Evolutionary conservation across 2,888 invertebrate species (phyloP), one percentile per base, ranked within the genome.

Genomic region (Dasypogon diadema): DNA sequence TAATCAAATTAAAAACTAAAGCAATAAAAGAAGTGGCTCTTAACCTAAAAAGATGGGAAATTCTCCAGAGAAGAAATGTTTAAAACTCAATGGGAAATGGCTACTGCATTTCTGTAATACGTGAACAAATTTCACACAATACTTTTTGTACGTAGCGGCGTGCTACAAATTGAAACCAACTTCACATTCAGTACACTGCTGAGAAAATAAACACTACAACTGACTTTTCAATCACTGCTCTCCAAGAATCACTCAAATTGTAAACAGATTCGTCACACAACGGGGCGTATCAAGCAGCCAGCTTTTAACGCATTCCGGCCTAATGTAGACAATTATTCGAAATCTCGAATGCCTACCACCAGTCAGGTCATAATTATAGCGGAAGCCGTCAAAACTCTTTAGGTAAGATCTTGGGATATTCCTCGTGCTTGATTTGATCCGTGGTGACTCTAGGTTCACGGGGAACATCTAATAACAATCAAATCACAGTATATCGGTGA

Each of bases 401-500:
- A 4, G 18, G n/a, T 42, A 42, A 42, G 42, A 42, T 42, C 42
- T 12, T 12, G 18, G 21, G 37, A 21, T 37, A 60, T 18, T 60
- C 60, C 10, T 21, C 60, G 16, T 26, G 56, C 8, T 56, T n/a
- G 21, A 16, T 60, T 60, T 60, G 37, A 60, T 60, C 18, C 37
- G 60, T 3, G 60, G 37, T 60, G 60, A 60, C n/a, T 24, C 37
- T 16, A 30, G 18, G 60, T 60, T 60, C 60, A 60, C 60, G 37
- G 60, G 60, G 60, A 18, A 60, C 60, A 6, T 60, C 42, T 60
- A 60, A 60, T 60, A 21, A 37, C 60, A 60, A 37, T 60, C 60
- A 60, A 60, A 60, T 60, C 60, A 60, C 37, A 37, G 60, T 60
- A 34, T 60, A 60, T 60, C 60, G 60, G 60, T 37, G 60, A 60